phyloP scores from a whole-genome alignment of 1,140 invertebrate genomes.

The Hestina assimilis region DNA sequence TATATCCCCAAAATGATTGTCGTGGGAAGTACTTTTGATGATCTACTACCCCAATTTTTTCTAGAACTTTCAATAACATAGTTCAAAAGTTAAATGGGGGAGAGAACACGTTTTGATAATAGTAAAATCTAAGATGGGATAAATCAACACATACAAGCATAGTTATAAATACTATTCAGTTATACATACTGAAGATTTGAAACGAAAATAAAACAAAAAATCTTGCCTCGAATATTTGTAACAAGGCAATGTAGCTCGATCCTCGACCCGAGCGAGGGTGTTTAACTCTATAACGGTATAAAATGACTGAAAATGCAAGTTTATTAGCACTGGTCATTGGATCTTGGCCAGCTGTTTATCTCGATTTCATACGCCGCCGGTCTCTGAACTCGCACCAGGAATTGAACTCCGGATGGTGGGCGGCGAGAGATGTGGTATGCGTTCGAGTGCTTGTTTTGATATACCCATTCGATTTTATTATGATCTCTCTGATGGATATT shows the following conservation, averaged over 20 bases:
- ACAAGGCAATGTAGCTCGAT: no score
- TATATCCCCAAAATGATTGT: no score
- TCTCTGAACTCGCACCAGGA: constrained; percentile 19
- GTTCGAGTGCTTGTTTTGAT: background rate
- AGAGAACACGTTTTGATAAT: no score
- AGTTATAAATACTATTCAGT: no score
- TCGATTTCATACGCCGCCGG: background rate
- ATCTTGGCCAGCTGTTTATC: constrained; percentile 11
- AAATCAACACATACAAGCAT: no score
- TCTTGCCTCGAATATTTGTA: no score
- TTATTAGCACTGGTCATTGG: constrained; percentile 10
- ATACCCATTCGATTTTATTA: background rate
- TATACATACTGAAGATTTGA: no score
- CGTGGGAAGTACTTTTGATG: no score
- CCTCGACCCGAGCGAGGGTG: background rate
- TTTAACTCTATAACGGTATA: background rate
- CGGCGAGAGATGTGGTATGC: constrained; percentile 3
- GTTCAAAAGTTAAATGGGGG: no score
- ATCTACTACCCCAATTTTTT: no score
- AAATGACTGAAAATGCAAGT: constrained; percentile 5
- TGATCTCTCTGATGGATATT: background rate
- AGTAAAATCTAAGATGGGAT: background rate
- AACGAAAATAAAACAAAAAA: background rate
- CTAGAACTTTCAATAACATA: no score
- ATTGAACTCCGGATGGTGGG: constrained; percentile 14